Conservation (phyloP, 2,888 invertebrate species). For the Trichopria drosophilae region DNA sequence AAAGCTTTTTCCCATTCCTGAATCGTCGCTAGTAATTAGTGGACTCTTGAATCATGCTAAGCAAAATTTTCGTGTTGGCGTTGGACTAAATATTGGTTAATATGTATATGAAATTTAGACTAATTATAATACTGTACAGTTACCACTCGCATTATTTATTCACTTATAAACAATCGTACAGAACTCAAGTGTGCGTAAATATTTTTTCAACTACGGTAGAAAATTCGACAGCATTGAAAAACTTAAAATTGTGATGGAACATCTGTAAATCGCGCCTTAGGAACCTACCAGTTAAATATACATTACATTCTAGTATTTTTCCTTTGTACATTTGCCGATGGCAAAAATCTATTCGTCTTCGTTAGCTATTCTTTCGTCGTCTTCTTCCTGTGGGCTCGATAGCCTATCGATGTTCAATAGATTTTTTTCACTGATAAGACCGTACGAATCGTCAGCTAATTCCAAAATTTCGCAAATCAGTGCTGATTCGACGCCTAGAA, state of each 20-base stretch:
- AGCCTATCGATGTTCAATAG: slow-evolving; percentile 43
- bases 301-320: not conserved
- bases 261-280: too few species aligned
- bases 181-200: too few species aligned
- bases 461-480: slow-evolving; percentile 84
- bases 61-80: slow-evolving; percentile 65
- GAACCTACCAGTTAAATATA: too few species aligned
- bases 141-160: too few species aligned
- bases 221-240: too few species aligned
- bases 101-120: slow-evolving; percentile 13
- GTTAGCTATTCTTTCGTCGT: slow-evolving; percentile 50
- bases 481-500: slow-evolving; percentile 91
- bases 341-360: slow-evolving; percentile 50
- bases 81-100: slow-evolving; percentile 64
- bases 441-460: slow-evolving; percentile 75
- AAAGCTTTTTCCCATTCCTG: slow-evolving; percentile 65
- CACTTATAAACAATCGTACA: too few species aligned
- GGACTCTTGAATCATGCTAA: slow-evolving; percentile 68
- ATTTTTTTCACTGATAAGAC: slow-evolving; percentile 63
- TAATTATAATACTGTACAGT: slow-evolving; percentile 11
- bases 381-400: slow-evolving; percentile 42
- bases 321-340: not conserved
- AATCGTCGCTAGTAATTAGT: slow-evolving; percentile 66
- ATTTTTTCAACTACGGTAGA: too few species aligned
- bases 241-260: too few species aligned